phyloP scores from a whole-genome alignment of 2,888 invertebrate species.

The Venusia cambrica region DNA sequence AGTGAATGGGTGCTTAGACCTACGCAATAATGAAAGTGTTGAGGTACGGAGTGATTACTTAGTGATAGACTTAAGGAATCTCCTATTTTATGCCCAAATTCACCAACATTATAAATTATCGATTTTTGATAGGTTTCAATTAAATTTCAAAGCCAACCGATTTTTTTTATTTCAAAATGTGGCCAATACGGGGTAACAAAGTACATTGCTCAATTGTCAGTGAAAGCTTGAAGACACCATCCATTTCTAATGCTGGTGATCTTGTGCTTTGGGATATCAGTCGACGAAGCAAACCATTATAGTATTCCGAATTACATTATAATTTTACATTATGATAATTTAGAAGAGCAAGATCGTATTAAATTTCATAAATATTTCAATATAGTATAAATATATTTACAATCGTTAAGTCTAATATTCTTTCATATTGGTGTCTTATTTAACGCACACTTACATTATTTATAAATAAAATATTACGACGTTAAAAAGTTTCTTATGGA shows the following conservation, averaged over 20 bases:
- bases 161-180: too few species aligned
- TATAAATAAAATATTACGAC: slow-evolving; percentile 71
- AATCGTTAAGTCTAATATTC: slow-evolving; percentile 67
- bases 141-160: too few species aligned
- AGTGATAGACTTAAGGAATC: slow-evolving; percentile 52
- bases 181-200: too few species aligned
- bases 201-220: too few species aligned
- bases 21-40: slow-evolving; percentile 24
- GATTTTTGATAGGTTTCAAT: too few species aligned
- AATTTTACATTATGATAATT: slow-evolving; percentile 67
- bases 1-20: slow-evolving; percentile 28
- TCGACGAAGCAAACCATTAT: slow-evolving; percentile 58
- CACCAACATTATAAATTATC: too few species aligned
- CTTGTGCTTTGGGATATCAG: slow-evolving; percentile 56
- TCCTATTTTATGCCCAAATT: too few species aligned
- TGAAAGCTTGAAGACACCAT: too few species aligned
- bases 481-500: slow-evolving; percentile 70
- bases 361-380: slow-evolving; percentile 80
- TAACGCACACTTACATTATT: slow-evolving; percentile 71
- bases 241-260: too few species aligned
- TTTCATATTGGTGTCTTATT: slow-evolving; percentile 79
- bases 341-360: slow-evolving; percentile 79
- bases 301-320: slow-evolving; percentile 63
- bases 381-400: slow-evolving; percentile 81
- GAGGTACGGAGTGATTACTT: slow-evolving; percentile 32